Base-by-base conservation (phyloP, 2,113 vertebrate species). In the Odontophorus gujanensis region DNA sequence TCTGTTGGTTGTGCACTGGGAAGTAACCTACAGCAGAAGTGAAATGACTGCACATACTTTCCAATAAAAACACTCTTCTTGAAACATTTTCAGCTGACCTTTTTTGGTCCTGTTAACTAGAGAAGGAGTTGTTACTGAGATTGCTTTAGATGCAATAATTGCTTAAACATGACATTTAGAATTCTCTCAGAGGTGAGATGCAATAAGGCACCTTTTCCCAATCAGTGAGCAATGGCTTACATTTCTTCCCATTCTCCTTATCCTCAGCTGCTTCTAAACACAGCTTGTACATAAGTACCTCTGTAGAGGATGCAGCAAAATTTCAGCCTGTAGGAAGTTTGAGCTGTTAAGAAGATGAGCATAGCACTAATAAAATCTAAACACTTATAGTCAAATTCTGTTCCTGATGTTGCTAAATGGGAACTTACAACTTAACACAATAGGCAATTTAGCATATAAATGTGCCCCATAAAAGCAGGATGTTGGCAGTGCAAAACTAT, bases 371-470 rank as follows among this genome's bases (percentile, higher is more conserved):
- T 98, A 97, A 98, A 98, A 98, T 95, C 90, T 88, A 97, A 97
- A 96, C 92, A 94, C 91, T 97, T 97, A 85, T 26, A 97, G 96
- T 97, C 97, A 97, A 96, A 97, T 98, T 96, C 97, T 97, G 94
- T 97, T 97, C 96, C 97, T 96, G 96, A 97, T 97, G 87, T 81
- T 97, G 83, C 96, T 98, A 97, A 98, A 97, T 96, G 93, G 92
- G 91, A 97, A 96, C 92, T 95, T 93, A 93, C 71, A 97, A 81
- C 89, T 97, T 97, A 98, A 97, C 95, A 97, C 97, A 98, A 98
- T 97, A 97, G 97, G 87, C 96, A 97, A 97, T 97, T 98, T 98
- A 97, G 95, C 97, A 98, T 97, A 97, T 97, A 98, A 98, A 98
- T 97, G 96, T 97, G 81, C 94, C 91, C 94, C 95, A 97, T 98